Evolutionary conservation across 2,888 invertebrate genomes (phyloP).

Genomic region (Oligia strigilis): DNA sequence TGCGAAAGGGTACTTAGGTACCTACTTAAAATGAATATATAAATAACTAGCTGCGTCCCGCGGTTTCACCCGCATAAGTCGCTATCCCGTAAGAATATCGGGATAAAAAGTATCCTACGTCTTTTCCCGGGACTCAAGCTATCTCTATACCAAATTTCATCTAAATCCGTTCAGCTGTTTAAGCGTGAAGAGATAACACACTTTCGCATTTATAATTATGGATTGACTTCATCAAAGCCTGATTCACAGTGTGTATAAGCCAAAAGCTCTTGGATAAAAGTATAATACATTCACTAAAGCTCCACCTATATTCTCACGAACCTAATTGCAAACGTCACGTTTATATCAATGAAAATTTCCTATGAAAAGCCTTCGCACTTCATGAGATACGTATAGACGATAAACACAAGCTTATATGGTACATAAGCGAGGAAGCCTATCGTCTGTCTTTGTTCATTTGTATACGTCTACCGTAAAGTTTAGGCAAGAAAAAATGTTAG

Average conservation of each 20-base stretch:
- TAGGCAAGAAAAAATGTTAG: too few species aligned
- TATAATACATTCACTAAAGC: neutral
- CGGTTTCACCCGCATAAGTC: too few species aligned
- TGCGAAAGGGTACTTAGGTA: neutral
- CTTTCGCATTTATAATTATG: too few species aligned
- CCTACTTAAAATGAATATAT: conserved; percentile 11
- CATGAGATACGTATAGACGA: neutral
- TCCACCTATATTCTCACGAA: neutral
- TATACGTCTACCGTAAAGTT: too few species aligned
- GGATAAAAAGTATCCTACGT: too few species aligned
- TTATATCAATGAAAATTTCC: neutral
- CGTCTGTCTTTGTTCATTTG: too few species aligned
- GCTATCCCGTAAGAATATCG: too few species aligned
- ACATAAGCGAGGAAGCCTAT: neutral
- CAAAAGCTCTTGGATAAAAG: neutral
- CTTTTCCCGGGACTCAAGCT: too few species aligned
- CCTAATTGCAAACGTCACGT: neutral
- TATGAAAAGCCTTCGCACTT: neutral
- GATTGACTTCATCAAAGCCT: neutral
- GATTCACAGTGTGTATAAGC: neutral
- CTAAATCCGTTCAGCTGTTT: too few species aligned
- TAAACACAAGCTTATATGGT: neutral
- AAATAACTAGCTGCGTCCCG: too few species aligned
- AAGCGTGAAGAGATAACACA: too few species aligned
- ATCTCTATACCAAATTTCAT: too few species aligned